A percentile compares a stretch with the other conserved stretches of the same genome.
Conservation (phyloP, 2,797 vertebrate genomes). For the Percopsis omiscomaycus region DNA sequence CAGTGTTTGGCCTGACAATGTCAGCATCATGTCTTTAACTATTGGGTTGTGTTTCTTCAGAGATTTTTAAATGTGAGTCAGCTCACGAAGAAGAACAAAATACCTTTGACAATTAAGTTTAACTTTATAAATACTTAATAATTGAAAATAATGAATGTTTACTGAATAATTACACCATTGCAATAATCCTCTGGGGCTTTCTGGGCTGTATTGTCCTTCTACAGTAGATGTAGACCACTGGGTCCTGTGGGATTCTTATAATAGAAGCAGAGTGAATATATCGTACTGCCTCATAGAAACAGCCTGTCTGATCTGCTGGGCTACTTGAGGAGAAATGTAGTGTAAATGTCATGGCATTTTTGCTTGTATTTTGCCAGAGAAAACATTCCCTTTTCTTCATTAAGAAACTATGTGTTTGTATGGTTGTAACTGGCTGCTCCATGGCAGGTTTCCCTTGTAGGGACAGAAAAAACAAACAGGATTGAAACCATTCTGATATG, state of each 20-base stretch:
- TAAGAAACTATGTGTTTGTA: not conserved
- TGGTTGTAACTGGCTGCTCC: not conserved
- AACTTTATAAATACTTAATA: too few relatives aligned
- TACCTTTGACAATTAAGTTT: too few relatives aligned
- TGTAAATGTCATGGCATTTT: too few relatives aligned
- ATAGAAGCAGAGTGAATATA: conserved; percentile 38
- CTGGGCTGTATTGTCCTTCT: not conserved
- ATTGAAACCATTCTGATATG: conserved; percentile 20
- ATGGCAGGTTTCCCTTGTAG: not conserved
- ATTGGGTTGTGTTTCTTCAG: not conserved
- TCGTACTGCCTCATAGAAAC: conserved; percentile 42
- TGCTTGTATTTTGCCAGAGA: not conserved
- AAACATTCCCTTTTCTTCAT: not conserved
- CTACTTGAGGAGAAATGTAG: too few relatives aligned
- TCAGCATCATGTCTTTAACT: conserved; percentile 7
- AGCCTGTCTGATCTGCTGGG: conserved; percentile 14
- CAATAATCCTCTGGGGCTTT: not conserved
- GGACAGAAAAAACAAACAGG: conserved; percentile 12
- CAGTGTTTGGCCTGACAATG: conserved; percentile 1
- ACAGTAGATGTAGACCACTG: not conserved
- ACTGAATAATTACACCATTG: too few relatives aligned
- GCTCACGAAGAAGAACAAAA: too few relatives aligned
- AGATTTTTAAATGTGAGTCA: too few relatives aligned
- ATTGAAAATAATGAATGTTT: too few relatives aligned
- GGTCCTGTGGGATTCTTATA: conserved; percentile 27